phyloP scores from a whole-genome alignment of 2,888 invertebrate genomes.

The Gastrophysa polygoni region DNA sequence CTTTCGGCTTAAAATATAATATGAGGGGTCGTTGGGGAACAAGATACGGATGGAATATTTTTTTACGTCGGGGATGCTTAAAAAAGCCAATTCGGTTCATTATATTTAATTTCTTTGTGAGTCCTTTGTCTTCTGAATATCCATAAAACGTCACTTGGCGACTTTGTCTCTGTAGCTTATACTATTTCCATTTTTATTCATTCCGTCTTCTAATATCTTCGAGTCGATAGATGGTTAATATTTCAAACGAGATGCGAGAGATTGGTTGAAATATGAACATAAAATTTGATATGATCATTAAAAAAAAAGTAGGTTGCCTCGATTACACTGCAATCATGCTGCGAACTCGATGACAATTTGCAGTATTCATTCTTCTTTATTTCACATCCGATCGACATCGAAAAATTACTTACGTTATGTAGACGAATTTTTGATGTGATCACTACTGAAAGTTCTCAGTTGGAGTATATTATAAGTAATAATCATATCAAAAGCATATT shows the following conservation, averaged over 20 bases:
- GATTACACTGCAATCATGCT: no score
- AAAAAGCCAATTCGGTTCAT: not conserved
- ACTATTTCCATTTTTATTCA: not conserved
- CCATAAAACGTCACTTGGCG: not conserved
- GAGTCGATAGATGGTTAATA: not conserved
- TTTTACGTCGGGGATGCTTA: not conserved
- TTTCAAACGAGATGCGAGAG: not conserved
- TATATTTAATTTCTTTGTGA: not conserved
- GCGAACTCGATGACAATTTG: no score
- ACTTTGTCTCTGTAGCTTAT: not conserved
- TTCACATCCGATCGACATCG: no score
- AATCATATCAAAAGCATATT: no score
- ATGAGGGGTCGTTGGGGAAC: not conserved
- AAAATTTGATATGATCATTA: no score
- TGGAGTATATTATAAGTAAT: no score
- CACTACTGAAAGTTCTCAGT: no score
- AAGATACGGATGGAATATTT: not conserved
- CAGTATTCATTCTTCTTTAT: no score
- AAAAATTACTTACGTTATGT: no score
- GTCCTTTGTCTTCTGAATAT: not conserved
- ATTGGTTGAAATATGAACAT: not conserved
- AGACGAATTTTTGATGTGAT: no score
- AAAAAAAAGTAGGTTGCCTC: no score
- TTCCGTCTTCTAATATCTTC: not conserved
- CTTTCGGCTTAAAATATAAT: no score